Percentiles rank a stretch among this genome's conserved stretches.
Conservation (phyloP, 1,140 invertebrate genomes). For the Calephelis virginiensis region DNA sequence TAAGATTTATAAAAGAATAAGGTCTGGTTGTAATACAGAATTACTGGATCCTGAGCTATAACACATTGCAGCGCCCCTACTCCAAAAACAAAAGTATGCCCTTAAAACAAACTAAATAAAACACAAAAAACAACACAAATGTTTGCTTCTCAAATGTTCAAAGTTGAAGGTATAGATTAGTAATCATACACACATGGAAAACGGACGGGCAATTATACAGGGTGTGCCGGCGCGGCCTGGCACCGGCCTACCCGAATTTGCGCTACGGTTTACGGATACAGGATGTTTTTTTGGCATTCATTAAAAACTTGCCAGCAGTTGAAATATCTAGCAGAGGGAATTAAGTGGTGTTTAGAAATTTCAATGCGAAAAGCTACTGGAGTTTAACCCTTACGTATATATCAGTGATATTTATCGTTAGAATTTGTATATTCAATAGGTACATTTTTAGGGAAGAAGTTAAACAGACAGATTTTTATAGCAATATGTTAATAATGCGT, state of each 20-base stretch:
- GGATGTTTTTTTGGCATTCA: slow-evolving; percentile 46
- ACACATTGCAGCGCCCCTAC: background rate
- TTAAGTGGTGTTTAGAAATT: slow-evolving; percentile 14
- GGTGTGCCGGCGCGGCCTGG: slow-evolving; percentile 58
- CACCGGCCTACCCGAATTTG: slow-evolving; percentile 61
- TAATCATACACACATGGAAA: slow-evolving; percentile 60
- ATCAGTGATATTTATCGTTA: no score
- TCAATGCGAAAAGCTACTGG: background rate
- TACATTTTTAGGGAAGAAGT: no score
- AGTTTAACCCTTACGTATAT: background rate
- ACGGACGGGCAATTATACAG: slow-evolving; percentile 67
- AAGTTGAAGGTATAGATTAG: slow-evolving; percentile 39
- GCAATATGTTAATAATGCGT: no score
- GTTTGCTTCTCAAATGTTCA: slow-evolving; percentile 27
- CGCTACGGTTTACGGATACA: slow-evolving; percentile 46
- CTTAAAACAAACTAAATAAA: slow-evolving; percentile 20
- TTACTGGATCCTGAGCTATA: no score
- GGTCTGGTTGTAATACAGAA: no score
- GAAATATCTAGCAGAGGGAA: slow-evolving; percentile 10
- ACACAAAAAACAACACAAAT: slow-evolving; percentile 24
- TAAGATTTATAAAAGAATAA: background rate
- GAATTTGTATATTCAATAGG: no score
- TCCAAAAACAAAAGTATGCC: slow-evolving; percentile 1
- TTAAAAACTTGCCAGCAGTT: slow-evolving; percentile 41
- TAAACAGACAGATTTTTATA: no score